Evolutionary conservation across 2,888 invertebrate genomes (phyloP), one percentile per base, ranked within the genome.

Genomic region (Sphinx pinastri): DNA sequence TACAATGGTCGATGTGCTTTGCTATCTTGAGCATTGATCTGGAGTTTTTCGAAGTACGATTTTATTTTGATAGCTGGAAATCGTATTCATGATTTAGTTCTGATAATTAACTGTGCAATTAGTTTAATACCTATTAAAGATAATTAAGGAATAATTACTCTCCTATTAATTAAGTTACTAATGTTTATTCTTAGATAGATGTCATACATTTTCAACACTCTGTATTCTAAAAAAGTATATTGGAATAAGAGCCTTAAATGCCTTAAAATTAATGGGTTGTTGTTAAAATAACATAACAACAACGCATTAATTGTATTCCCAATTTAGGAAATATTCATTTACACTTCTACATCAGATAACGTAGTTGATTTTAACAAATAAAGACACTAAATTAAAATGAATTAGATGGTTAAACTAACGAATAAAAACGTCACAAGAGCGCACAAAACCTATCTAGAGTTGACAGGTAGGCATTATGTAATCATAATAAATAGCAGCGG

Each of bases 341-440:
- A 5, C 8, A 38, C 38, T 38, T 7, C 4, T 38, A 38, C 0
- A 38, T 38, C 38, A 3, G 6, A 38, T 38, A 2, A 5, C 38
- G 38, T 8, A 38, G 0, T 8, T 38, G 38, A 38, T 38, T 3
- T 38, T 38, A 38, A 7, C 5, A 38, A 38, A 38, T 7, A 8
- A 38, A 38, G 38, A 38, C 5, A 7, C 38, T 38, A 38, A 38
- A 38, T 38, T 16, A 54, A 19, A 19, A 55, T 3, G 49, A 63
- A 49, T 49, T 13, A 49, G 63, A 49, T 63, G 12, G 12, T 13
- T 16, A 73, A 71, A 60, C 72, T 72, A 75, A 71, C 70, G 73
- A 74, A 70, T 45, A 69, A 66, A 55, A 6, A 66, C 57, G 45
- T 13, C 12, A 45, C 49, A 49, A 45, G 58, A 66, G 58, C 67